Evolutionary conservation across 2,888 invertebrate genomes (phyloP), one percentile per base, ranked within the genome.

Genomic region (Trichopria drosophilae): DNA sequence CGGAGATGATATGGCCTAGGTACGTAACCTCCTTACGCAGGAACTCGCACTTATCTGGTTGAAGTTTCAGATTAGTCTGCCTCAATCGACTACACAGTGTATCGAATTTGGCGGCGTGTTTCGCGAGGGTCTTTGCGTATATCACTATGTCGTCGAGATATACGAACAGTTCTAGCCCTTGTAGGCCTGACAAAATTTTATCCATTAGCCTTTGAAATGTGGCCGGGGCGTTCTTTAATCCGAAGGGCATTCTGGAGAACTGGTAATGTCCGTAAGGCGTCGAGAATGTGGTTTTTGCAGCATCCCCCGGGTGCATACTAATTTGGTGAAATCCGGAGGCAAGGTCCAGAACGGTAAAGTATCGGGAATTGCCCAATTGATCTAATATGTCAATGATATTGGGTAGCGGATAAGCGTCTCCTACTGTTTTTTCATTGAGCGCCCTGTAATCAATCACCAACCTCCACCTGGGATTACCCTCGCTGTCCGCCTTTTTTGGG

Each of bases 111-210:
- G 31, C n/a, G 13, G 41, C 19, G 23, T 57, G 57, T 15, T 55
- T n/a, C n/a, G n/a, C n/a, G n/a, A n/a, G n/a, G n/a, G n/a, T n/a
- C n/a, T n/a, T n/a, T n/a, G n/a, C n/a, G 46, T 4, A 52, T 26
- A 57, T 36, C 2, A 57, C 41, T 9, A 57, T 24, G 24, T 57
- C 50, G 24, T 57, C 55, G 1, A 58, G 20, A 18, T 58, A 58
- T 7, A 49, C 46, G n/a, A 55, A 49, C 10, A 18, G 31, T n/a
- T 12, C 12, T 31, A 18, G 37, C 22, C 47, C 39, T n/a, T 29
- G n/a, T 1, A 29, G 16, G 2, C 39, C 47, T 6, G 29, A 9
- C 5, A 47, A 15, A 3, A 29, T 23, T 9, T 32, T 39, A 13
- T 51, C 51, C 40, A 51, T 51, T 37, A 41, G 40, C 10, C 39